phyloP scores from a whole-genome alignment of 23 tunicate genomes.

The Pegea sp. region DNA sequence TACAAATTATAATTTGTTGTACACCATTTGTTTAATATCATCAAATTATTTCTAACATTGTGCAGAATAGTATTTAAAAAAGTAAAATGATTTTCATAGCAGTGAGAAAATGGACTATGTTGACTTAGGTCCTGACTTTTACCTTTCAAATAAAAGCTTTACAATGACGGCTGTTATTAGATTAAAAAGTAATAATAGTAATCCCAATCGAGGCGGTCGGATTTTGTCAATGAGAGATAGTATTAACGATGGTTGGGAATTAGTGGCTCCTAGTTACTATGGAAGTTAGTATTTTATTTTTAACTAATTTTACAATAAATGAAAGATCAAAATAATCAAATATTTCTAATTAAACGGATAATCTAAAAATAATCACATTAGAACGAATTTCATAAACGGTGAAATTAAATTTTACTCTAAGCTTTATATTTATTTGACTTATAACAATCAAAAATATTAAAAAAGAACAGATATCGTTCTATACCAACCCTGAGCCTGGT shows the following conservation, averaged over 20 bases:
- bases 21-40: not conserved
- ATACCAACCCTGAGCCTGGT: slow-evolving; percentile 32
- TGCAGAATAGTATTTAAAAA: too few species aligned
- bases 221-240: slow-evolving; percentile 28
- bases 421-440: too few species aligned
- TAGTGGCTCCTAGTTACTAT: slow-evolving; percentile 62
- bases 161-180: slow-evolving; percentile 30
- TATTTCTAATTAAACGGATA: too few species aligned
- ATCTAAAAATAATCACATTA: too few species aligned
- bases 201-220: slow-evolving; percentile 25
- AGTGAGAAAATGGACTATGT: slow-evolving; percentile 15
- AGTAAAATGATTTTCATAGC: slow-evolving; percentile 1
- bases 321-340: too few species aligned
- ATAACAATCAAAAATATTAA: too few species aligned
- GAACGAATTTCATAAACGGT: too few species aligned
- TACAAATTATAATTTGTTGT: not conserved
- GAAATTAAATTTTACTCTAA: too few species aligned
- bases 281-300: slow-evolving; percentile 36
- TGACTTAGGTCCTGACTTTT: slow-evolving; percentile 41
- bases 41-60: too few species aligned
- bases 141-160: slow-evolving; percentile 13
- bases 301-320: too few species aligned
- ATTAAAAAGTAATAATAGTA: slow-evolving; percentile 9
- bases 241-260: slow-evolving; percentile 48
- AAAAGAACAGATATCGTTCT: slow-evolving; percentile 44